Evolutionary conservation across 2,797 vertebrate genomes (phyloP).

Genomic region (Crenichthys baileyi): DNA sequence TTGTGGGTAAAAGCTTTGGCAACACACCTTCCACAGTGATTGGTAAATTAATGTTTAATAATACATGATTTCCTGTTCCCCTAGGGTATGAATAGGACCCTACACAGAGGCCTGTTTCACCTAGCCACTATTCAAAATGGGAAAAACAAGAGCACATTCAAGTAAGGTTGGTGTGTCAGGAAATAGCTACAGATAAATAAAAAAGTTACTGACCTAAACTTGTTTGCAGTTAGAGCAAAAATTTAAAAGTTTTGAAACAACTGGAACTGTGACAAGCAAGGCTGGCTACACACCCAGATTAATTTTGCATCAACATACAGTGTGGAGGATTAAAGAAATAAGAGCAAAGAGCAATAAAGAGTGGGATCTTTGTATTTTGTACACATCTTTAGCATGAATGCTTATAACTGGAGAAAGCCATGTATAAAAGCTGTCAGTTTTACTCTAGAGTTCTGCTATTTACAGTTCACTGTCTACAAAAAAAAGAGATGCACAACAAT

Average conservation of each 20-base stretch:
- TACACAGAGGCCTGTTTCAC: neutral
- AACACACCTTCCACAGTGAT: neutral
- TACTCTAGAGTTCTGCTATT: slow-evolving; percentile 21
- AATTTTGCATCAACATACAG: neutral
- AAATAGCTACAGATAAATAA: neutral
- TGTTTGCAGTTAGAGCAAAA: neutral
- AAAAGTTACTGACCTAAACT: neutral
- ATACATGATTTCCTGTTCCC: neutral
- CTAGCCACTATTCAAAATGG: neutral
- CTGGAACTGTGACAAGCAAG: neutral
- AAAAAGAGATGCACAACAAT: slow-evolving; percentile 44
- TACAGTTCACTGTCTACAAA: slow-evolving; percentile 24
- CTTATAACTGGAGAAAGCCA: too few relatives aligned
- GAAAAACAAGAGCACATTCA: neutral
- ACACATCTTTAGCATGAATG: neutral
- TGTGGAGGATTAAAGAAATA: neutral
- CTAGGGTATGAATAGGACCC: neutral
- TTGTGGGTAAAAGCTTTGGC: neutral
- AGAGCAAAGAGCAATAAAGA: neutral
- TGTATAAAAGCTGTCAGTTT: slow-evolving; percentile 10
- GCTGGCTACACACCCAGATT: neutral
- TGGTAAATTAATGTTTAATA: neutral
- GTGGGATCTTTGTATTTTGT: neutral
- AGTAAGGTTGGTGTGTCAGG: neutral
- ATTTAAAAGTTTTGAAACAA: neutral